phyloP scores from a whole-genome alignment of 1,140 invertebrate genomes.

The Phymastichus coffea region DNA sequence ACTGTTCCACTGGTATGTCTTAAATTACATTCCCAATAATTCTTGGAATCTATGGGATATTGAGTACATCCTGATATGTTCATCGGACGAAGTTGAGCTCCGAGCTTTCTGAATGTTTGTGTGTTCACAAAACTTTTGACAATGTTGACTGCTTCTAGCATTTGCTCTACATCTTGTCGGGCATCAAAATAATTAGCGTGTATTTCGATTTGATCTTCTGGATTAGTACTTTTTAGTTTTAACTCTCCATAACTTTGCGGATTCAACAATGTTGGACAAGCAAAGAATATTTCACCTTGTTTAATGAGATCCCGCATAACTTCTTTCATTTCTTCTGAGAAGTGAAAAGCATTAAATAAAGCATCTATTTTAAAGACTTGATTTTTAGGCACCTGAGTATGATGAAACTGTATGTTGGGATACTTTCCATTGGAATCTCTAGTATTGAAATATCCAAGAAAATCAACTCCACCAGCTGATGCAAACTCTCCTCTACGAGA shows the following conservation, averaged over 20 bases:
- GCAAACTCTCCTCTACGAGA: slow-evolving; percentile 33
- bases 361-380: slow-evolving; percentile 5
- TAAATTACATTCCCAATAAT: slow-evolving; percentile 59
- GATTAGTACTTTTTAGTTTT: slow-evolving; percentile 59
- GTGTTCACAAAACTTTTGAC: slow-evolving; percentile 33
- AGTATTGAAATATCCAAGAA: slow-evolving; percentile 40
- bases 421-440: slow-evolving; percentile 38
- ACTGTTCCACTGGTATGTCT: slow-evolving; percentile 51
- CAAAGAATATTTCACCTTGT: slow-evolving; percentile 40
- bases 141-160: slow-evolving; percentile 37
- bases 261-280: slow-evolving; percentile 49
- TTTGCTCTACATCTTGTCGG: slow-evolving; percentile 51
- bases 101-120: slow-evolving; percentile 38
- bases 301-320: slow-evolving; percentile 30
- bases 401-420: slow-evolving; percentile 42
- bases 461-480: slow-evolving; percentile 29
- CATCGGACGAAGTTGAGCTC: slow-evolving; percentile 18
- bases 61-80: slow-evolving; percentile 32
- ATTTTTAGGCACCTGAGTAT: slow-evolving; percentile 29
- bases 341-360: slow-evolving; percentile 20
- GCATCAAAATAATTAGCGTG: slow-evolving; percentile 67
- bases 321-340: slow-evolving; percentile 27
- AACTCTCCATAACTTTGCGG: slow-evolving; percentile 61
- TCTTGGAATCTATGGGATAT: slow-evolving; percentile 41
- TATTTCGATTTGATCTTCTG: slow-evolving; percentile 67